Evolutionary conservation across 1,140 invertebrate species (phyloP), one percentile per base, ranked within the genome.

Genomic region (Charaxes varanes): DNA sequence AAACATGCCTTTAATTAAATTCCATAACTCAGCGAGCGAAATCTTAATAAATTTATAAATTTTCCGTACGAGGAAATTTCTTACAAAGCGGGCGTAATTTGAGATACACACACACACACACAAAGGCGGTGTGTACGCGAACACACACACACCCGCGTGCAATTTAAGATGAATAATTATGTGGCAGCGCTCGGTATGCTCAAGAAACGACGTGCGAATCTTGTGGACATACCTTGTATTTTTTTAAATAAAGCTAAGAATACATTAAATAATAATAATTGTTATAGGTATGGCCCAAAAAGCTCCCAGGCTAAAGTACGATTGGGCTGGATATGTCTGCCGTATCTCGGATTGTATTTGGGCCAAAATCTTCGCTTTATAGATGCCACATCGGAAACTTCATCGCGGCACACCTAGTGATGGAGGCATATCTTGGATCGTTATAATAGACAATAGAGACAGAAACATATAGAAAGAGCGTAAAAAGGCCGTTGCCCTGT

Each of bases 121-220:
- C n/a, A n/a, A n/a, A n/a, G n/a, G 8, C 30, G 10, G n/a, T 40
- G 34, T 52, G 43, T 34, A 41, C 24, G 47, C 30, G 42, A 30
- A 37, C 42, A 56, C 40, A 55, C 53, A 48, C 40, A 70, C 64
- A 69, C 48, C 63, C 52, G 61, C 68, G 65, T 66, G 73, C 78
- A 78, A 79, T 82, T 82, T 82, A 78, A 82, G 74, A 82, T 82
- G 78, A 82, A 82, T 82, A 82, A 82, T 79, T 82, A 82, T 79
- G 72, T 79, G 71, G 78, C 72, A 70, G 57, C 62, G 71, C 70
- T 71, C 61, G 61, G 55, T 51, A 52, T 60, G 66, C 45, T 54
- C 43, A 58, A 55, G 56, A 55, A 53, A 62, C 18, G 35, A 18
- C 30, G 37, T 14, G 34, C 2, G 61, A 30, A 47, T 43, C 14